Conservation (phyloP, 35 echinoderm and acorn worm species). For the Eucidaris tribuloides region DNA sequence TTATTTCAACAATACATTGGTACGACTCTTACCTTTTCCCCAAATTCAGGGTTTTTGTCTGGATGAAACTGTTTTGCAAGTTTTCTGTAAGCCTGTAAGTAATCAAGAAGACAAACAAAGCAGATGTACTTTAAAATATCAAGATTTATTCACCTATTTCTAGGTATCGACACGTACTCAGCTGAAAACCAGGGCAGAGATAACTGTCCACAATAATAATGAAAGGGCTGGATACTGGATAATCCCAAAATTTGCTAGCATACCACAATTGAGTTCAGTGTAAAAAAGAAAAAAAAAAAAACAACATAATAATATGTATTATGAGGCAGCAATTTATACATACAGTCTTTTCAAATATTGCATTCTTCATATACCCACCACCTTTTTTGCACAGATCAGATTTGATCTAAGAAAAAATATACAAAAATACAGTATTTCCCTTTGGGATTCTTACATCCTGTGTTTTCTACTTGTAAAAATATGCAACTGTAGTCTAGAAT, state of each 20-base stretch:
- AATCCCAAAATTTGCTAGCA: not conserved
- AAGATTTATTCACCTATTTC: not conserved
- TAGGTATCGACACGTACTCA: not conserved
- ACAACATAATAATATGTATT: not conserved
- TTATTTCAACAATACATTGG: not conserved
- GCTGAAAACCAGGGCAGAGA: not conserved
- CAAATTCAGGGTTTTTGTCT: conserved; percentile 86
- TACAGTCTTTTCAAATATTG: not conserved
- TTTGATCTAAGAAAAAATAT: not conserved
- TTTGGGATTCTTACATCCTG: not conserved
- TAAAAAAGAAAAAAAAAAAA: not conserved
- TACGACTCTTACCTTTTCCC: conserved; percentile 79
- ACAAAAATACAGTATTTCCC: not conserved
- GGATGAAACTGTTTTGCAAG: conserved; percentile 92
- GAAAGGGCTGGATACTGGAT: not conserved
- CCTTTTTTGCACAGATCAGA: not conserved
- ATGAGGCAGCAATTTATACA: not conserved
- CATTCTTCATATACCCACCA: not conserved
- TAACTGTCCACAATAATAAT: not conserved
- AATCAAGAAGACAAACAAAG: conserved; percentile 10
- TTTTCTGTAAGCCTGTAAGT: conserved; percentile 88
- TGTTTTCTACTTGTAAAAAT: not conserved
- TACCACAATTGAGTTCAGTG: not conserved
- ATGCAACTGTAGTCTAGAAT: not conserved
- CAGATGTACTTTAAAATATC: not conserved